phyloP scores from a whole-genome alignment of 1,140 invertebrate genomes.

The Caenorhabditis latens region DNA sequence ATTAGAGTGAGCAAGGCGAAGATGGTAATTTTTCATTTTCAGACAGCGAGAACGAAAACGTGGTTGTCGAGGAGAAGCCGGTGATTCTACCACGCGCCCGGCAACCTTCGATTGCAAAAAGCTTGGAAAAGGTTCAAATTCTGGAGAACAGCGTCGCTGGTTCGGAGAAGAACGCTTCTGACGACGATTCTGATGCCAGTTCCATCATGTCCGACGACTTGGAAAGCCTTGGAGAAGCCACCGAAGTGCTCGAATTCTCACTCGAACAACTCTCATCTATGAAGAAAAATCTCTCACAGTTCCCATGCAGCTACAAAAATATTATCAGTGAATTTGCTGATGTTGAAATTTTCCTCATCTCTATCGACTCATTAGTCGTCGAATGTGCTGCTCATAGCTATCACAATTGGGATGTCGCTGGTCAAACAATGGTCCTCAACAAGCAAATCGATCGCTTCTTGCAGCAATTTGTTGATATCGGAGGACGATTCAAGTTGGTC shows the following conservation, averaged over 20 bases:
- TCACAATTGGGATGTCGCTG: slow-evolving; percentile 76
- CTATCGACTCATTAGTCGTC: slow-evolving; percentile 73
- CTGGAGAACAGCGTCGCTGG: slow-evolving; percentile 59
- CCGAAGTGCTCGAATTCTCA: slow-evolving; percentile 13
- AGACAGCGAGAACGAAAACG: slow-evolving; percentile 60
- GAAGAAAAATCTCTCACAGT: slow-evolving; percentile 55
- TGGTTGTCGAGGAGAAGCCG: slow-evolving; percentile 61
- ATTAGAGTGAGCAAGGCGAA: neutral
- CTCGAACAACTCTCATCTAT: neutral
- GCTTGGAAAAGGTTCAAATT: slow-evolving; percentile 61
- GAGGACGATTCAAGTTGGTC: slow-evolving; percentile 75
- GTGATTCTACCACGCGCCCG: slow-evolving; percentile 60
- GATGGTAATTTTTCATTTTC: neutral
- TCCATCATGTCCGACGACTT: slow-evolving; percentile 11
- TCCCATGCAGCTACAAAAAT: slow-evolving; percentile 67
- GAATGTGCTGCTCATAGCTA: slow-evolving; percentile 75
- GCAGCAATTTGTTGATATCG: slow-evolving; percentile 69
- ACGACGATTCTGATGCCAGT: slow-evolving; percentile 35
- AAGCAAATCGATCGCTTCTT: slow-evolving; percentile 72
- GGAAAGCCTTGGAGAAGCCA: slow-evolving; percentile 14
- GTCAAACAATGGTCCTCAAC: slow-evolving; percentile 74
- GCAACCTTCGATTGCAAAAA: slow-evolving; percentile 55
- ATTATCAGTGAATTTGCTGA: slow-evolving; percentile 77
- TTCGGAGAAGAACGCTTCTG: slow-evolving; percentile 57
- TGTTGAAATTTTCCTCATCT: slow-evolving; percentile 77